Evolutionary conservation across 37 sponge, comb jelly and placozoan species (phyloP).

Genomic region (Ianthella basta): DNA sequence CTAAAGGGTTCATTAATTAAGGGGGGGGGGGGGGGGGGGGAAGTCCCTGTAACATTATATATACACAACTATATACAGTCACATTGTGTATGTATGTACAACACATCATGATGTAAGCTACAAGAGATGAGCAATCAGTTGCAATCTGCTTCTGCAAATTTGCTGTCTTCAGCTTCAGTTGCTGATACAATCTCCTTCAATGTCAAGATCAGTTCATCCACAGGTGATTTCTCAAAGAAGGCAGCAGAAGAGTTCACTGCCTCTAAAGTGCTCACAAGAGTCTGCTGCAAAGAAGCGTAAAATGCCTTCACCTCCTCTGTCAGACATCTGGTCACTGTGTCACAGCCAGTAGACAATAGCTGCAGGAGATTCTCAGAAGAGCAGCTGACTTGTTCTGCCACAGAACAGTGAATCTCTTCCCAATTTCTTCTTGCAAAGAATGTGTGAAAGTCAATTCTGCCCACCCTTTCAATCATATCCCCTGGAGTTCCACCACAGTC

Average conservation of each 20-base stretch:
- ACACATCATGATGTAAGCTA: too few relatives aligned
- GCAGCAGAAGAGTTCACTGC: neutral
- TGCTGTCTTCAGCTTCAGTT: constrained; percentile 18
- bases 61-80: too few relatives aligned
- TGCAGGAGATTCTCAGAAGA: neutral
- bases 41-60: too few relatives aligned
- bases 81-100: too few relatives aligned
- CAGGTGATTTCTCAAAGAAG: neutral
- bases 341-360: neutral
- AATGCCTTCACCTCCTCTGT: neutral
- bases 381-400: too few relatives aligned
- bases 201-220: neutral
- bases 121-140: neutral
- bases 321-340: neutral
- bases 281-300: neutral
- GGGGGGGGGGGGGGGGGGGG: too few relatives aligned
- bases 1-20: too few relatives aligned
- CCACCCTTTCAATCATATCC: neutral
- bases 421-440: neutral
- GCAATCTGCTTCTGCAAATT: constrained; percentile 31
- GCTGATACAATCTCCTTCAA: constrained; percentile 9
- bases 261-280: too few relatives aligned
- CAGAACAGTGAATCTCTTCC: neutral
- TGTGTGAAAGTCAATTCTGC: neutral
- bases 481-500: neutral